phyloP scores from a whole-genome alignment of 2,113 vertebrate genomes.

The Rostratula benghalensis region DNA sequence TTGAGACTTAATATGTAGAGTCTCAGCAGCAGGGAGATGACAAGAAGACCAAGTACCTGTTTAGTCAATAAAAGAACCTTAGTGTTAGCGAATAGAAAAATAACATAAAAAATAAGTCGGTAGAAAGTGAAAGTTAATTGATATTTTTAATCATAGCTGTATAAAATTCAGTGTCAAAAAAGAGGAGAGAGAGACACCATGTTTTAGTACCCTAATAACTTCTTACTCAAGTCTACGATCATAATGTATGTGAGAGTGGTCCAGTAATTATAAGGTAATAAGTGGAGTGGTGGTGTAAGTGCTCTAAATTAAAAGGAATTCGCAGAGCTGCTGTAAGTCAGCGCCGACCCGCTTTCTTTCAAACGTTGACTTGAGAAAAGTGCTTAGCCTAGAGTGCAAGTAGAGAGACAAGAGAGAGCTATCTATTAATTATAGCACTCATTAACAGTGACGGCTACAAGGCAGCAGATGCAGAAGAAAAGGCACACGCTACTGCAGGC shows the following conservation, averaged over 20 bases:
- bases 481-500: slow-evolving; percentile 1
- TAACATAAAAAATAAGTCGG: not conserved
- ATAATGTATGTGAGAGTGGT: slow-evolving; percentile 75
- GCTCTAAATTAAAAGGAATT: slow-evolving; percentile 84
- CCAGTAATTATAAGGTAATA: slow-evolving; percentile 82
- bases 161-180: slow-evolving; percentile 60
- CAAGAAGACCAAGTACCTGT: not conserved
- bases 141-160: slow-evolving; percentile 57
- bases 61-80: not conserved
- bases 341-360: slow-evolving; percentile 76
- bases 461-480: slow-evolving; percentile 72
- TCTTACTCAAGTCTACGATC: slow-evolving; percentile 70
- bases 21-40: not conserved
- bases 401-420: slow-evolving; percentile 83
- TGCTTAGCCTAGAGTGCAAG: slow-evolving; percentile 78
- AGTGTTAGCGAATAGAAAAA: not conserved
- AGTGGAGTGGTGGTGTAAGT: slow-evolving; percentile 78
- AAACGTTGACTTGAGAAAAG: slow-evolving; percentile 77
- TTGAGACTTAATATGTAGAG: not conserved
- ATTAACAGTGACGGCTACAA: slow-evolving; percentile 85
- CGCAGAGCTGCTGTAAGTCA: slow-evolving; percentile 78
- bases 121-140: slow-evolving; percentile 55
- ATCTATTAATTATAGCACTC: slow-evolving; percentile 93
- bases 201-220: slow-evolving; percentile 82
- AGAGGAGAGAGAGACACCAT: slow-evolving; percentile 45